These are phyloP conservation scores for Heptranchias perlo DNA, from an alignment of 2,113 vertebrate species.

Conservation along the genomic window DNA sequence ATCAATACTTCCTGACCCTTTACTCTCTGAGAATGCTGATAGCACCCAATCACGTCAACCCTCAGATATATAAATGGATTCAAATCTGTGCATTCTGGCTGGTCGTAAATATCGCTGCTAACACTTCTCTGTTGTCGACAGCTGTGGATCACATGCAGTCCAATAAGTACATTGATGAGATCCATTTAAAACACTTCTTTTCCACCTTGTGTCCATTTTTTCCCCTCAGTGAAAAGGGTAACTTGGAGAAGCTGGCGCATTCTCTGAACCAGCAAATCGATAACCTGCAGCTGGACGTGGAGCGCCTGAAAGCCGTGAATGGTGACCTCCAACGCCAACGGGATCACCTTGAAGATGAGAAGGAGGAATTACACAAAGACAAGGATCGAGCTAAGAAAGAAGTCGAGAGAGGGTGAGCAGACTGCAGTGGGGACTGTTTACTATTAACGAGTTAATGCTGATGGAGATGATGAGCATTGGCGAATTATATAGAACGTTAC, in stretches of 20 bases:
- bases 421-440: neutral
- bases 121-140: neutral
- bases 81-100: neutral
- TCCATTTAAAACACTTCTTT: neutral
- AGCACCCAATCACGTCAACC: neutral
- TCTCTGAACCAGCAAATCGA: conserved; percentile 53
- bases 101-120: no score
- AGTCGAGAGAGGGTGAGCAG: conserved; percentile 59
- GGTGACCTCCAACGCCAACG: conserved; percentile 58
- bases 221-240: conserved; percentile 61
- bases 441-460: neutral
- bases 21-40: neutral
- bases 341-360: conserved; percentile 57
- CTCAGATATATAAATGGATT: neutral
- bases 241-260: conserved; percentile 53
- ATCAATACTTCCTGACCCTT: neutral
- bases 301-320: conserved; percentile 49
- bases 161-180: neutral
- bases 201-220: neutral
- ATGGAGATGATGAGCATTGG: neutral
- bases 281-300: conserved; percentile 51
- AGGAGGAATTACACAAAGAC: conserved; percentile 58
- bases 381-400: conserved; percentile 50
- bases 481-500: neutral
- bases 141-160: neutral